A percentile compares a stretch with the other conserved stretches of the same genome.
Conservation (phyloP, 1,140 invertebrate species). For the Pygmarrhopalites habei region DNA sequence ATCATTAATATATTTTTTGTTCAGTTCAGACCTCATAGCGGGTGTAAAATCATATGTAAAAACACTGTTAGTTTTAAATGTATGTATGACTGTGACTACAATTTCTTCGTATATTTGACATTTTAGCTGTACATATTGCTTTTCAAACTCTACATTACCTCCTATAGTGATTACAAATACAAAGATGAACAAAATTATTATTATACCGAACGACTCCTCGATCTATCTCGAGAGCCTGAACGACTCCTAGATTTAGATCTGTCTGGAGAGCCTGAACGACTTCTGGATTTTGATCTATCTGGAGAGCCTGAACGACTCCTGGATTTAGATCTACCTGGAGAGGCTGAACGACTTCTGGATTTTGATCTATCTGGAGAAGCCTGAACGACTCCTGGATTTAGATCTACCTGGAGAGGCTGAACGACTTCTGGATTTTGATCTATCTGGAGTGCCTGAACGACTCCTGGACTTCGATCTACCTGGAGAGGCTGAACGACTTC, state of each 20-base stretch:
- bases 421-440: not conserved
- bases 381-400: not conserved
- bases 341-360: not conserved
- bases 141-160: no score
- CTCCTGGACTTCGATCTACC: constrained; percentile 14
- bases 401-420: constrained; percentile 15
- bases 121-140: no score
- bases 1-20: no score
- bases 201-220: no score
- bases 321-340: constrained; percentile 23
- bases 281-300: not conserved
- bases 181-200: no score
- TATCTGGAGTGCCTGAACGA: constrained; percentile 10
- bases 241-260: constrained; percentile 2
- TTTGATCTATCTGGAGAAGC: constrained; percentile 6
- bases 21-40: no score
- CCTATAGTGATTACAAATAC: no score
- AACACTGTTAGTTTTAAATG: no score
- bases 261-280: constrained; percentile 14
- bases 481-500: not conserved
- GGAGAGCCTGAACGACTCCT: constrained; percentile 17
- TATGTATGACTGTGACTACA: no score
- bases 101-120: no score
- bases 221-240: constrained; percentile 15
- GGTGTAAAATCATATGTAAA: no score